A percentile compares a stretch with the other conserved stretches of the same genome.
phyloP scores from a whole-genome alignment of 1,140 invertebrate genomes.

The Bombus terrestris region DNA sequence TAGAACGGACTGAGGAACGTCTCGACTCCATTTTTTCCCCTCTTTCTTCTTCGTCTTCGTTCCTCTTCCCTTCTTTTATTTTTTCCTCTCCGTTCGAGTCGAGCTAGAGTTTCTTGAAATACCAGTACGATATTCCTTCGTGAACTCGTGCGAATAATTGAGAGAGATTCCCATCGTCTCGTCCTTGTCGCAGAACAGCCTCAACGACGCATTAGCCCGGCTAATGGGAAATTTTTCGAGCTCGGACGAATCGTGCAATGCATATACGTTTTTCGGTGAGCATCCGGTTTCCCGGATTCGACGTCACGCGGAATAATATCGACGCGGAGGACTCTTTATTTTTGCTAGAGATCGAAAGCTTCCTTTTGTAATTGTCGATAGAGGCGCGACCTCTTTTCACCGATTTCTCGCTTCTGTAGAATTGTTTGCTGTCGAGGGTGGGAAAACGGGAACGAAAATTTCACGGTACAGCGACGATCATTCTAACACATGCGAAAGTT shows the following conservation, averaged over 20 bases:
- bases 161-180: conserved; percentile 38
- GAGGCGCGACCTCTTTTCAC: not conserved
- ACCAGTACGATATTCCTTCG: conserved; percentile 48
- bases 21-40: not conserved
- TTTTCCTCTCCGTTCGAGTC: not conserved
- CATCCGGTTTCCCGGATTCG: no score
- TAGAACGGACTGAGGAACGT: not conserved
- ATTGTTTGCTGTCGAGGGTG: not conserved
- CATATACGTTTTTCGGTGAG: not conserved
- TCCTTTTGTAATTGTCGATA: not conserved
- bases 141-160: conserved; percentile 66
- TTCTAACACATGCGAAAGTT: no score
- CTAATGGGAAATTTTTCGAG: conserved; percentile 63
- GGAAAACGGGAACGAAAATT: no score
- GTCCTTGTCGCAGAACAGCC: not conserved
- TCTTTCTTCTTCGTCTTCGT: no score
- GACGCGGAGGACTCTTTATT: not conserved
- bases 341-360: not conserved
- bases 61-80: not conserved
- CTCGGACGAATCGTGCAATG: not conserved
- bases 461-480: no score
- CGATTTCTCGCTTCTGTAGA: not conserved
- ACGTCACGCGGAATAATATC: not conserved
- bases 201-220: conserved; percentile 49
- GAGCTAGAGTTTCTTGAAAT: conserved; percentile 47